Evolutionary conservation across 2,797 vertebrate genomes (phyloP).

Genomic region (Australoheros facetus): DNA sequence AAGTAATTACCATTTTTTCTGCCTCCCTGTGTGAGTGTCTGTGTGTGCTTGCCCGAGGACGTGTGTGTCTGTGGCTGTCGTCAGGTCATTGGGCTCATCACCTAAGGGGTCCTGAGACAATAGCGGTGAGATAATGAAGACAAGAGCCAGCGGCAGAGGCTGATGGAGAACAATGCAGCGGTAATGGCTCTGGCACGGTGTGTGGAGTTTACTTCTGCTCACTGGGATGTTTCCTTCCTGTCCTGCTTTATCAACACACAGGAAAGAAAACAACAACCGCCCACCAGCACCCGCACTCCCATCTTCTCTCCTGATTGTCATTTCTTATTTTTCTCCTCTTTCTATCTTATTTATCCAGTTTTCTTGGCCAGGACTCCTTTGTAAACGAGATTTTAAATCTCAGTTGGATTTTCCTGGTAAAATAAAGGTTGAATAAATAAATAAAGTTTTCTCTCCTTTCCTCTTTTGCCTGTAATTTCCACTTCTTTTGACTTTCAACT

Average conservation of each 20-base stretch:
- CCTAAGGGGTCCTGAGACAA: slow-evolving; percentile 63
- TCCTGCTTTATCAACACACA: slow-evolving; percentile 63
- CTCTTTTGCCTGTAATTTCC: background rate
- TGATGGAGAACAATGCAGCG: slow-evolving; percentile 58
- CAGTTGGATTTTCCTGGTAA: too few species aligned
- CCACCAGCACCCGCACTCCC: background rate
- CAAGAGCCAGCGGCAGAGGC: slow-evolving; percentile 30
- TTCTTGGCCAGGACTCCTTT: too few species aligned
- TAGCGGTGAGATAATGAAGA: slow-evolving; percentile 67
- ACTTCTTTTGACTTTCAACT: background rate
- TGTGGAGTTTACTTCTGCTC: slow-evolving; percentile 52
- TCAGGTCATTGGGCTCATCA: slow-evolving; percentile 60
- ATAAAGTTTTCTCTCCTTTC: background rate
- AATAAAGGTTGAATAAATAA: too few species aligned
- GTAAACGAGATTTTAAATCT: too few species aligned
- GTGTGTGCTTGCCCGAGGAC: slow-evolving; percentile 2
- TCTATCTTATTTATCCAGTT: background rate
- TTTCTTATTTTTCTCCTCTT: background rate
- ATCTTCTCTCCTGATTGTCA: background rate
- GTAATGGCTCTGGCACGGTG: slow-evolving; percentile 43
- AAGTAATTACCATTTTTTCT: slow-evolving; percentile 39
- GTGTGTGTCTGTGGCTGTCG: slow-evolving; percentile 23
- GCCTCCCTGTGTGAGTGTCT: slow-evolving; percentile 7
- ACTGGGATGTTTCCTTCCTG: slow-evolving; percentile 57
- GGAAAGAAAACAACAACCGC: slow-evolving; percentile 58